Base-by-base conservation (phyloP, 1,140 invertebrate genomes). In the Papilio polytes region DNA sequence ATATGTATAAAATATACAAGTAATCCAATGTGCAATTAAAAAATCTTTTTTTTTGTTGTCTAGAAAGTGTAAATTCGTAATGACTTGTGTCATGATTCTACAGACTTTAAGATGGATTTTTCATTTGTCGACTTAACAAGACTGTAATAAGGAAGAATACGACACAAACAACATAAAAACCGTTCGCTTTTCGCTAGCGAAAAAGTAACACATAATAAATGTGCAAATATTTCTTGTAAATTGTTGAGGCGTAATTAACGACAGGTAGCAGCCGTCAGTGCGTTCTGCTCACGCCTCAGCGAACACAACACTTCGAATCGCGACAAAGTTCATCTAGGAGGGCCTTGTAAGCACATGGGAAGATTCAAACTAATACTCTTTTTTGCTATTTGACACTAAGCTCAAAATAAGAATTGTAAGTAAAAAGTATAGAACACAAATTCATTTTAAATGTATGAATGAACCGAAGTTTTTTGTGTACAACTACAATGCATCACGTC, bases 211-310 rank as follows among this genome's bases (percentile, higher is more conserved):
- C 3, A 0, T 56, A 46, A 59, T 46, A 59, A 72, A 77, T 51
- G 56, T 80, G 63, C 59, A 74, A 81, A 63, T 84, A 81, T 84
- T 82, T 72, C 77, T 56, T 74, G 83, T 72, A 56, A 79, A 72
- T 81, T 89, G 86, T 80, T 87, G 82, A 82, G 82, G 88, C 87
- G 92, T 91, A 90, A 92, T 91, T 92, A 94, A 94, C 86, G 85
- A 78, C 83, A 80, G 85, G 63, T 85, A 92, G 85, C 92, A 93
- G 89, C 86, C 87, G 91, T 94, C 92, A 90, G 81, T 85, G 85
- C 85, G 91, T 92, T 86, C 79, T 81, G 46, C 46, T 31, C 87
- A 88, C 92, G 91, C 86, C 88, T 85, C 82, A 84, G n/a, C 86
- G 87, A 77, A 44, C 82, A 63, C 84, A 70, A 78, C 72, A 81